Percentiles rank a stretch among this genome's conserved stretches.
Evolutionary conservation across 2,113 vertebrate species (phyloP).

Genomic region (Calidris pugnax): DNA sequence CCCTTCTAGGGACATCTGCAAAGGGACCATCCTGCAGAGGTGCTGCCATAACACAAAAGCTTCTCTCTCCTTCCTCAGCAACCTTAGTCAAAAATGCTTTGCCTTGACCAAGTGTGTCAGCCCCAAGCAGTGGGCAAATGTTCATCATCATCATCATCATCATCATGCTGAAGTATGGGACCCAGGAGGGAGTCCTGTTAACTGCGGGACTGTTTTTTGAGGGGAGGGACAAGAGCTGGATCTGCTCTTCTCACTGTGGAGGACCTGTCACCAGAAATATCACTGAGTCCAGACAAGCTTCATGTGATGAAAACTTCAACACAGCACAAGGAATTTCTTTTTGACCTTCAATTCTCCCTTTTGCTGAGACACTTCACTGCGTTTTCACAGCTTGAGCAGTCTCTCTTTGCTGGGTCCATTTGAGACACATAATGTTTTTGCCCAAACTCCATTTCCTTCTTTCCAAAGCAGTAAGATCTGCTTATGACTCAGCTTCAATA

Average conservation of each 20-base stretch:
- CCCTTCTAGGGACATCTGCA: neutral
- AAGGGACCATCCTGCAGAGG: neutral
- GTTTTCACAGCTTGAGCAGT: slow-evolving; percentile 13
- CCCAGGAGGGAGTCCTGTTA: neutral
- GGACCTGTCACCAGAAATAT: neutral
- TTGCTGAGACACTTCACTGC: neutral
- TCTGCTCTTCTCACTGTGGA: neutral
- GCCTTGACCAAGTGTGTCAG: neutral
- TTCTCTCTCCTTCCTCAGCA: neutral
- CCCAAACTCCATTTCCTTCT: slow-evolving; percentile 10
- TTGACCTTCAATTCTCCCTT: neutral
- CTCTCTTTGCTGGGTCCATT: neutral
- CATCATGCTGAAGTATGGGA: neutral
- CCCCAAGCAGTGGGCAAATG: neutral
- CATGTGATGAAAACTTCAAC: neutral
- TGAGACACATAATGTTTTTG: neutral
- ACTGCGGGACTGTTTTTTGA: neutral
- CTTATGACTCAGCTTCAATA: slow-evolving; percentile 55
- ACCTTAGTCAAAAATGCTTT: neutral
- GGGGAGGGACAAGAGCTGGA: neutral
- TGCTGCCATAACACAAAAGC: neutral
- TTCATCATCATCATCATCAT: neutral
- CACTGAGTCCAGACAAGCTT: neutral
- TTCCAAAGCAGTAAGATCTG: slow-evolving; percentile 24
- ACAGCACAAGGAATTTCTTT: neutral